These are phyloP conservation scores for Lepidurus couesii DNA, from an alignment of 1,140 invertebrate genomes.

Conservation along the genomic window DNA sequence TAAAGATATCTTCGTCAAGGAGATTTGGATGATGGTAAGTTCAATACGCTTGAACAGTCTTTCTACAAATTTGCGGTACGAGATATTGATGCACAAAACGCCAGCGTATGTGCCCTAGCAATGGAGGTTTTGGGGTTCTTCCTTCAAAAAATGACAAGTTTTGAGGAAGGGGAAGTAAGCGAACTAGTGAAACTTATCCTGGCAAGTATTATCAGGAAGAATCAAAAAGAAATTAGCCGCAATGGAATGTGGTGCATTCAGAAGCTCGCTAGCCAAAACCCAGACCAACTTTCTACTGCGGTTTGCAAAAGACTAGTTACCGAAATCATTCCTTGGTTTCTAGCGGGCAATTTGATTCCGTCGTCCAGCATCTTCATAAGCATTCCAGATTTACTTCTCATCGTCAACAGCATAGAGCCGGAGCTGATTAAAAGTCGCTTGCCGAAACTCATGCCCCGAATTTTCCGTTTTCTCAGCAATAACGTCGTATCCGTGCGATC, in stretches of 20 bases:
- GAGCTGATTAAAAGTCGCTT: neutral
- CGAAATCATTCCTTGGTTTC: neutral
- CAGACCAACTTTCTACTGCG: neutral
- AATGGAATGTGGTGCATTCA: slow-evolving; percentile 18
- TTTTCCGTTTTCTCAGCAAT: neutral
- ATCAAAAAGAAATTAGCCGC: neutral
- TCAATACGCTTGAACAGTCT: neutral
- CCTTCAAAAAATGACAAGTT: neutral
- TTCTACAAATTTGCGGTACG: neutral
- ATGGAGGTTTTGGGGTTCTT: neutral
- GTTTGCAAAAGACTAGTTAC: neutral
- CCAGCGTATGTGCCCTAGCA: neutral
- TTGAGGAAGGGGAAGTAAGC: neutral
- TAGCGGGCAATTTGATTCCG: neutral
- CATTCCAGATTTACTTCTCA: neutral
- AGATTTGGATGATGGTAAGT: neutral
- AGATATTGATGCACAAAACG: neutral
- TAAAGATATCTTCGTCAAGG: neutral
- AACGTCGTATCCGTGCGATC: neutral
- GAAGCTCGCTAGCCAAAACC: neutral
- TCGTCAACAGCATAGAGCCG: neutral
- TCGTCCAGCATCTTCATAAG: neutral
- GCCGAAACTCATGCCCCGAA: neutral
- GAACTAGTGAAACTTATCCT: neutral
- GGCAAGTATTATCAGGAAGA: neutral